Conservation (phyloP, 2,888 invertebrate species). For the Fragum sueziense region DNA sequence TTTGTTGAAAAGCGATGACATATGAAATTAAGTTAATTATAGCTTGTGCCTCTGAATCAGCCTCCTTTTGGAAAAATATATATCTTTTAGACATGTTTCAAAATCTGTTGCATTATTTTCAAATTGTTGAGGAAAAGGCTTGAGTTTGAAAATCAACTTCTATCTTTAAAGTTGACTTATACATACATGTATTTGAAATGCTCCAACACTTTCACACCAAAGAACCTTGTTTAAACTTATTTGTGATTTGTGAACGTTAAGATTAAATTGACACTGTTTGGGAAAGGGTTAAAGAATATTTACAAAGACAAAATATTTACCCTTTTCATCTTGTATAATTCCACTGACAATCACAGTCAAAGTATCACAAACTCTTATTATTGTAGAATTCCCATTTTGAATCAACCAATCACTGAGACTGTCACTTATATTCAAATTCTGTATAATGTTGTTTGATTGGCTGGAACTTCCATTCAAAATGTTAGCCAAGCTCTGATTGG, state of each 20-base stretch:
- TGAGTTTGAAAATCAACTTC: too few species aligned
- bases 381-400: background rate
- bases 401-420: slow-evolving; percentile 39
- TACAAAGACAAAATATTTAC: background rate
- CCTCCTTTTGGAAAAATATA: too few species aligned
- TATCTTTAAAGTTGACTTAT: too few species aligned
- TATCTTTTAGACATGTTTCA: too few species aligned
- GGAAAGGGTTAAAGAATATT: background rate
- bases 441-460: slow-evolving; percentile 33
- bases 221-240: too few species aligned
- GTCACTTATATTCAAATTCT: slow-evolving; percentile 29
- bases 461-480: slow-evolving; percentile 29
- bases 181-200: too few species aligned
- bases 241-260: background rate
- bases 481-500: slow-evolving; percentile 33
- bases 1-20: too few species aligned
- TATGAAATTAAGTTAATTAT: too few species aligned
- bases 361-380: slow-evolving; percentile 12
- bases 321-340: slow-evolving; percentile 2
- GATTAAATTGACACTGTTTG: background rate
- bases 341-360: background rate
- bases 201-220: too few species aligned
- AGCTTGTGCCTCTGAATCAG: too few species aligned
- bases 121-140: too few species aligned
- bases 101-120: too few species aligned